Conservation (phyloP, 2,113 vertebrate genomes). For the Perca schrenkii region DNA sequence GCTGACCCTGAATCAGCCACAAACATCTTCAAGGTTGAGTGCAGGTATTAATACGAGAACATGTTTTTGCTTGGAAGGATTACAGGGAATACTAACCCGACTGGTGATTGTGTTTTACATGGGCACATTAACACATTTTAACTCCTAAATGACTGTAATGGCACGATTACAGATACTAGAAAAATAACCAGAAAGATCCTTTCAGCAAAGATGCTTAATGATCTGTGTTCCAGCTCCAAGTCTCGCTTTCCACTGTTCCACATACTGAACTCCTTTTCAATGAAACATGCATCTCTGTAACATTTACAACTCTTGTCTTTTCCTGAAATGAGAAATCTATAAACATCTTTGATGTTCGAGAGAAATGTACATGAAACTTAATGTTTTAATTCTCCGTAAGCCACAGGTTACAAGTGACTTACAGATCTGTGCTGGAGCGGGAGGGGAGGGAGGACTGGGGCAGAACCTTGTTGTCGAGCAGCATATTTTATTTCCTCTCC, state of each 20-base stretch:
- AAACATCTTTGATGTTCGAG: constrained; percentile 71
- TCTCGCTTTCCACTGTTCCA: constrained; percentile 52
- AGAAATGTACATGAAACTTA: constrained; percentile 69
- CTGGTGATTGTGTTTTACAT: not conserved
- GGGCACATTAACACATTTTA: constrained; percentile 28
- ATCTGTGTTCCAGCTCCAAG: constrained; percentile 25
- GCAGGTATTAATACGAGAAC: constrained; percentile 15
- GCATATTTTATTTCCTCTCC: constrained; percentile 67
- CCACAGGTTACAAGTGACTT: constrained; percentile 74
- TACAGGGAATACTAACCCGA: not conserved
- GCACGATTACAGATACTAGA: constrained; percentile 2
- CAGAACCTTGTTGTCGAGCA: constrained; percentile 53
- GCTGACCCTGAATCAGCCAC: constrained; percentile 42
- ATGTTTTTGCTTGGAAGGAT: constrained; percentile 24
- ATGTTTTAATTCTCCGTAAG: constrained; percentile 77
- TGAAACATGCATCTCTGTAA: constrained; percentile 78
- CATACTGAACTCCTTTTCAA: constrained; percentile 65
- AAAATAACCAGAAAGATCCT: constrained; percentile 50
- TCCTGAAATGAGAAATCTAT: constrained; percentile 81
- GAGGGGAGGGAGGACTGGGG: not conserved
- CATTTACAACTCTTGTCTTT: constrained; percentile 74
- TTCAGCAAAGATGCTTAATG: constrained; percentile 48
- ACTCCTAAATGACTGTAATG: constrained; percentile 25
- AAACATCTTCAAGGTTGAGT: constrained; percentile 49
- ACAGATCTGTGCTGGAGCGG: constrained; percentile 25